phyloP scores from a whole-genome alignment of 92 coral and sea anemone species.

The Muricea muricata region DNA sequence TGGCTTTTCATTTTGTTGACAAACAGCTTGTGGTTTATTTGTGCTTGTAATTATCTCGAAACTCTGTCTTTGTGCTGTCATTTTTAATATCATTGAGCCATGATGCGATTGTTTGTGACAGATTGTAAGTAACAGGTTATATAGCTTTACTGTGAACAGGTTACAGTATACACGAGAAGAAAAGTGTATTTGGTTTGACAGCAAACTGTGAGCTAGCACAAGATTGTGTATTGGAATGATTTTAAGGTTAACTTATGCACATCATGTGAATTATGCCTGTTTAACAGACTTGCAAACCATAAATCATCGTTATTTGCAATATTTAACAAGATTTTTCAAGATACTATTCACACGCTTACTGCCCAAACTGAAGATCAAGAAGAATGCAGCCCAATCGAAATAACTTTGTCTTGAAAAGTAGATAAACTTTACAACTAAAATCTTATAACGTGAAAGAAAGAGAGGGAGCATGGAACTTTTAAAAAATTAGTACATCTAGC shows the following conservation, averaged over 20 bases:
- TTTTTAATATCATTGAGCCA: background rate
- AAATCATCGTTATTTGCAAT: background rate
- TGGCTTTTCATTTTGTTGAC: background rate
- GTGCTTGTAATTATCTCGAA: background rate
- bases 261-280: background rate
- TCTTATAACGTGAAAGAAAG: no score
- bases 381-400: no score
- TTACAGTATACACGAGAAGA: background rate
- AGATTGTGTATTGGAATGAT: background rate
- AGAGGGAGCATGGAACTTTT: no score
- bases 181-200: background rate
- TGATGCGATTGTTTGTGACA: constrained; percentile 21
- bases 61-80: background rate
- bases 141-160: background rate
- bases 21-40: constrained; percentile 25
- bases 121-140: constrained; percentile 8
- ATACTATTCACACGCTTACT: no score
- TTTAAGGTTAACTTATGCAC: background rate
- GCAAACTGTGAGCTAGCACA: background rate
- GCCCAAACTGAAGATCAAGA: no score
- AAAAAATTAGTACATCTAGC: no score
- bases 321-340: background rate
- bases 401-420: no score
- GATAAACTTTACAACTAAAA: no score
- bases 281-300: background rate